Evolutionary conservation across 2,888 invertebrate species (phyloP).

Genomic region (Cybosia mesomella): DNA sequence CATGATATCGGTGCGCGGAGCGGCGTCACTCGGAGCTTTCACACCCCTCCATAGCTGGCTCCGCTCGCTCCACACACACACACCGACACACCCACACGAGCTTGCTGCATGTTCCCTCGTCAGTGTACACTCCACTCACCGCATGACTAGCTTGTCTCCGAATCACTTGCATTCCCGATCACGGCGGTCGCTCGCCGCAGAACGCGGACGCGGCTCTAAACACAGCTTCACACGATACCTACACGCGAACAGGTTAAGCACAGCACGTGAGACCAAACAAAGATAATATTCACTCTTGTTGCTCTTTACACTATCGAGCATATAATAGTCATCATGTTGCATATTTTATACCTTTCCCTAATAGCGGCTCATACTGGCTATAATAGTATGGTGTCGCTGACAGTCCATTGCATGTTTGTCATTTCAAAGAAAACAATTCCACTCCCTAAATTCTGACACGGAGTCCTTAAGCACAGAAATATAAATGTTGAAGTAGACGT

Average conservation of each 20-base stretch:
- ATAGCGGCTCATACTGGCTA: conserved; percentile 81
- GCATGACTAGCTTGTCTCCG: conserved; percentile 81
- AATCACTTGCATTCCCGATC: conserved; percentile 86
- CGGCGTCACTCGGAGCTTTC: conserved; percentile 70
- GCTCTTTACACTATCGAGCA: conserved; percentile 79
- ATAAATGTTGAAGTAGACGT: conserved; percentile 72
- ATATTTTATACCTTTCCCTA: conserved; percentile 87
- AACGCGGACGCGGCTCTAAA: conserved; percentile 69
- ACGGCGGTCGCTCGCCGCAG: conserved; percentile 74
- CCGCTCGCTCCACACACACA: conserved; percentile 84
- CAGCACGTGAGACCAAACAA: conserved; percentile 74
- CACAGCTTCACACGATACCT: conserved; percentile 84
- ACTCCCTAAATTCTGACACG: conserved; percentile 72
- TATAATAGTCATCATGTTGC: conserved; percentile 80
- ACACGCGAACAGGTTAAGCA: conserved; percentile 83
- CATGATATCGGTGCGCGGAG: conserved; percentile 62
- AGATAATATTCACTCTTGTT: conserved; percentile 69
- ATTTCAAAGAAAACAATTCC: conserved; percentile 71
- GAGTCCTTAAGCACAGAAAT: conserved; percentile 74
- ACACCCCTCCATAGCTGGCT: conserved; percentile 81
- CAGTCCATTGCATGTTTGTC: conserved; percentile 81
- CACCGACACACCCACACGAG: conserved; percentile 69
- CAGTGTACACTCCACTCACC: conserved; percentile 79
- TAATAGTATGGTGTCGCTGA: conserved; percentile 78
- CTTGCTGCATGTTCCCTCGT: conserved; percentile 82